Base-by-base conservation (phyloP, 2,113 vertebrate species). In the Eulemur macaco region DNA sequence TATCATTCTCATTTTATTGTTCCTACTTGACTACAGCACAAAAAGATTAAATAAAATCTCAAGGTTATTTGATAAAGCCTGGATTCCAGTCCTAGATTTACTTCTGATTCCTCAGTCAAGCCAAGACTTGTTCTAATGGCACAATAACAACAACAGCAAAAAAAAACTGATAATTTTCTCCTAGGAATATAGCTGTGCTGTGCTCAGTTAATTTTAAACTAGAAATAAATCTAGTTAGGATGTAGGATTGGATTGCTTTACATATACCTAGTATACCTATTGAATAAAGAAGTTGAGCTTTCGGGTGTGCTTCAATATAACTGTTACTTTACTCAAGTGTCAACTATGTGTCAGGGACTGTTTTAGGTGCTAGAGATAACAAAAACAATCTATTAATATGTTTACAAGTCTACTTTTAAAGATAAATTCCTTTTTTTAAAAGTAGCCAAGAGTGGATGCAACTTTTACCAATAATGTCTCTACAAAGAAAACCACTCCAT, bases 1-100 rank as follows among this genome's bases (percentile, higher is more conserved):
- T 18, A 86, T 69, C 9, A 69, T 89, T 58, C 23, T 50, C 29
- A 68, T 84, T 89, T 69, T 86, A 86, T 63, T 81, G 27, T 86
- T 81, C 39, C 14, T 83, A 52, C 15, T 71, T 83, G 42, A 66
- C 20, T 60, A 77, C 21, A 77, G 39, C 21, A 74, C 11, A 95
- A 82, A 92, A 29, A 63, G 31, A 86, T 45, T 78, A 60, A 71
- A 60, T 80, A 74, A 96, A 91, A 95, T 54, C 13, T 94, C 17
- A 73, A 83, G n/a, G 64, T 81, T 71, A 69, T 60, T 93, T 86
- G 47, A 18, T 52, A 56, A 91, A 91, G 47, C 0, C 39, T 91
- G 42, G 34, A 86, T 76, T 86, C 39, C n/a, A 89, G 58, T 58
- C 20, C 31, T 47, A 84, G 45, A 34, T 82, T 91, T 83, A 56